Base-by-base conservation (phyloP, 2,888 invertebrate genomes). In the Frankliniella fusca region DNA sequence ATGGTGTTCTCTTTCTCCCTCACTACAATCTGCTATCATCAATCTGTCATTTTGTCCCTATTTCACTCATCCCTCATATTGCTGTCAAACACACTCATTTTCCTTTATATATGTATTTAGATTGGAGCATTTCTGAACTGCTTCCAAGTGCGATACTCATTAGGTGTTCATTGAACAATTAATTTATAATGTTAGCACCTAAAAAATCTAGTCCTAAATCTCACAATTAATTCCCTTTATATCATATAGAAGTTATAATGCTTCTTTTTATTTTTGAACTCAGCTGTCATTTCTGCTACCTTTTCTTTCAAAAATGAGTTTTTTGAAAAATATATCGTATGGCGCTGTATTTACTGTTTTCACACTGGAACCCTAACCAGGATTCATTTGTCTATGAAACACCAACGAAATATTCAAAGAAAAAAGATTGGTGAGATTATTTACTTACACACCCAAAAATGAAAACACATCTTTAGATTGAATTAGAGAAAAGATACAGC, bases 121-220 rank as follows among this genome's bases (percentile, higher is more conserved):
- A 82, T 80, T 48, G 80, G 48, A 80, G 80, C 49, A 48, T 38
- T 38, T 38, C 38, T 38, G 38, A 38, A 38, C 38, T 38, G 38
- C 38, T 38, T 38, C 5, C 38, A 38, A 2, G 5, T 38, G 38
- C 38, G 5, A 38, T 38, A 38, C 38, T 5, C 38, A 38, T 38
- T 38, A 38, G 38, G 38, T 38, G 38, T 38, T 38, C 38, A 38
- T 38, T 38, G 38, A 49, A 23, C 80, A 82, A 80, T 48, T 54
- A 50, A 82, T 80, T 49, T 48, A 80, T 80, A 80, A 20, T 80
- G 82, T 80, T 48, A 82, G 80, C 54, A 54, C 54, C 7, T 12
- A 76, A 76, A 27, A 27, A 76, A 76, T 27, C 70, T 76, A 76
- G 70, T 76, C 70, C 27, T 76, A 12, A 54, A 54, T 15, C 15